phyloP scores from a whole-genome alignment of 2,113 vertebrate genomes.

The Sturnus vulgaris region DNA sequence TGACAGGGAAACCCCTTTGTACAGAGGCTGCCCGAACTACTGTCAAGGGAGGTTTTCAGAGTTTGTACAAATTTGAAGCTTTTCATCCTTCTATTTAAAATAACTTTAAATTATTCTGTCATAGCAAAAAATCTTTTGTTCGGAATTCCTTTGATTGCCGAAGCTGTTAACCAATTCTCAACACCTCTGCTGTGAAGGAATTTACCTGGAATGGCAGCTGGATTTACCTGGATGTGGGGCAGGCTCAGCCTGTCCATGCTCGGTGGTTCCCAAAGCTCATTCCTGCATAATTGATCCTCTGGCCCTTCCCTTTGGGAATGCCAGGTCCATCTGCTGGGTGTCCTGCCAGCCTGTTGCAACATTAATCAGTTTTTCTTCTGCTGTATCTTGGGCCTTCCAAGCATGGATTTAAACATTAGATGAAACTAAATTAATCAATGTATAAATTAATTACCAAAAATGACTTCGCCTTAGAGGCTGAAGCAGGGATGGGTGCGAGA shows the following conservation, averaged over 20 bases:
- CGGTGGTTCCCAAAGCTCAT: neutral
- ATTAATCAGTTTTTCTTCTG: neutral
- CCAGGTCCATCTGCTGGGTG: neutral
- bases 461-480: conserved; percentile 40
- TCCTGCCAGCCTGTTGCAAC: neutral
- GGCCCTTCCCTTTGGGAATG: neutral
- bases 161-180: neutral
- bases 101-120: neutral
- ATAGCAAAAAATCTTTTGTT: neutral
- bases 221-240: neutral
- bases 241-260: neutral
- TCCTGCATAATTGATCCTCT: neutral
- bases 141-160: neutral
- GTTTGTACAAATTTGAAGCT: neutral
- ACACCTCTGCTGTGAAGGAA: neutral
- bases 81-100: neutral
- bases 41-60: neutral
- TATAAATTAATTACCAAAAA: conserved; percentile 57
- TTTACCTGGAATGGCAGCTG: neutral
- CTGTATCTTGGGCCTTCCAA: neutral
- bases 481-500: neutral
- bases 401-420: neutral
- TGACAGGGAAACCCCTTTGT: neutral
- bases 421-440: conserved; percentile 57
- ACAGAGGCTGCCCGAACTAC: fast-evolving